phyloP scores from a whole-genome alignment of 2,888 invertebrate genomes.

The Drosophila falleni region DNA sequence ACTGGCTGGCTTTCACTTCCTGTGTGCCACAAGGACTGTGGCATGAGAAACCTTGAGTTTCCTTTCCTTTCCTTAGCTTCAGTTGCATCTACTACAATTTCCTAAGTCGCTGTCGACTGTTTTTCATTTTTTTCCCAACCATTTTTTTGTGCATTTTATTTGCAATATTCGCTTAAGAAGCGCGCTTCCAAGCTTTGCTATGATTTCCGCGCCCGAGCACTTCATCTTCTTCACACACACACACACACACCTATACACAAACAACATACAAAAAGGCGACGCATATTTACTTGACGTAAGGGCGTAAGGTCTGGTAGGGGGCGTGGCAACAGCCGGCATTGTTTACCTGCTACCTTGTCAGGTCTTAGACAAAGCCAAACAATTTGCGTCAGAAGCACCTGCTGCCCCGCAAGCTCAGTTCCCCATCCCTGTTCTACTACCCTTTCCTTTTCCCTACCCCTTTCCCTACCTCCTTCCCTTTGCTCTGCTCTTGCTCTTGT shows the following conservation, averaged over 20 bases:
- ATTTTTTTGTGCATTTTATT: constrained; percentile 51
- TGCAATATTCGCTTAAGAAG: constrained; percentile 63
- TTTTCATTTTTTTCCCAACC: constrained; percentile 16
- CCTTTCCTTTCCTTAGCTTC: constrained; percentile 18
- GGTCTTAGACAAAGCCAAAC: constrained; percentile 72
- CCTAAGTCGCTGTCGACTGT: constrained; percentile 55
- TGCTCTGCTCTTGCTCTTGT: constrained; percentile 20
- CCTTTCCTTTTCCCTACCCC: constrained; percentile 4
- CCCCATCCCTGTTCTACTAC: constrained; percentile 3
- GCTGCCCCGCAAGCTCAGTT: constrained; percentile 33
- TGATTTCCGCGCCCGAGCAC: constrained; percentile 57
- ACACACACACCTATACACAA: constrained; percentile 34
- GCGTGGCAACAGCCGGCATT: constrained; percentile 62
- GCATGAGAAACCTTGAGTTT: constrained; percentile 10
- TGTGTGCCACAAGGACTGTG: constrained; percentile 9
- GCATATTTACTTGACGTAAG: constrained; percentile 74
- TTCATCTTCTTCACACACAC: constrained; percentile 51
- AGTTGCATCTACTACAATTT: constrained; percentile 29
- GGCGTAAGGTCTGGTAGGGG: constrained; percentile 19
- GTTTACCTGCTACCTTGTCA: constrained; percentile 73
- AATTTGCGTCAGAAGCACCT: constrained; percentile 78
- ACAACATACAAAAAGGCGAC: constrained; percentile 38
- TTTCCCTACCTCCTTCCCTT: constrained; percentile 3
- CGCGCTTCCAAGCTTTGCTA: constrained; percentile 67
- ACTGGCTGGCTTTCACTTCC: constrained; percentile 56